phyloP scores from a whole-genome alignment of 2,888 invertebrate genomes.

The Ditylenchus weischeri region DNA sequence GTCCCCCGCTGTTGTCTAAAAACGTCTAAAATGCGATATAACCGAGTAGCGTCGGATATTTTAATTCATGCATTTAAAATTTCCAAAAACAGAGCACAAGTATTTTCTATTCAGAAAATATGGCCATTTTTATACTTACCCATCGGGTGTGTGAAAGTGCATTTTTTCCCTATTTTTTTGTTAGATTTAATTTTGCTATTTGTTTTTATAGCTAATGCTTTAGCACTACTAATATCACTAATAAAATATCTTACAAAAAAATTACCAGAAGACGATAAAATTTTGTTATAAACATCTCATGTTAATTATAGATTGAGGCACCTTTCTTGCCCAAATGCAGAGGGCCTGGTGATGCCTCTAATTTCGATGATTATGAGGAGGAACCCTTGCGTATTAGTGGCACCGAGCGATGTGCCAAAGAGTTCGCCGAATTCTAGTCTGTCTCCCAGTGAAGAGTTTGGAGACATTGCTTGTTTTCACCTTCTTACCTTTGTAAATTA shows the following conservation, averaged over 20 bases:
- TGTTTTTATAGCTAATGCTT: not conserved
- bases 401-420: constrained; percentile 98
- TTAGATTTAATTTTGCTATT: not conserved
- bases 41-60: too few species aligned
- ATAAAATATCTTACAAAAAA: too few species aligned
- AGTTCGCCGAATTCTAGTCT: constrained; percentile 86
- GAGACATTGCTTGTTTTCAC: too few species aligned
- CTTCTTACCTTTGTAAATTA: too few species aligned
- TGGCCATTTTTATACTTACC: too few species aligned
- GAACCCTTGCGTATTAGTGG: constrained; percentile 96
- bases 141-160: not conserved
- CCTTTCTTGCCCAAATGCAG: constrained; percentile 98
- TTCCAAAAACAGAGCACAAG: too few species aligned
- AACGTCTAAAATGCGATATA: too few species aligned
- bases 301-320: constrained; percentile 75
- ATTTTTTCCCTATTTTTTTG: not conserved
- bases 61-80: too few species aligned
- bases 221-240: not conserved
- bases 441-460: too few species aligned
- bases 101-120: too few species aligned
- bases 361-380: constrained; percentile 99
- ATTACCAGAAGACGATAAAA: too few species aligned
- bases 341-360: constrained; percentile 97
- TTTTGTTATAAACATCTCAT: not conserved
- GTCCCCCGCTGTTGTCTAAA: too few species aligned